Evolutionary conservation across 2,888 invertebrate genomes (phyloP).

Genomic region (Tinea semifulvella): DNA sequence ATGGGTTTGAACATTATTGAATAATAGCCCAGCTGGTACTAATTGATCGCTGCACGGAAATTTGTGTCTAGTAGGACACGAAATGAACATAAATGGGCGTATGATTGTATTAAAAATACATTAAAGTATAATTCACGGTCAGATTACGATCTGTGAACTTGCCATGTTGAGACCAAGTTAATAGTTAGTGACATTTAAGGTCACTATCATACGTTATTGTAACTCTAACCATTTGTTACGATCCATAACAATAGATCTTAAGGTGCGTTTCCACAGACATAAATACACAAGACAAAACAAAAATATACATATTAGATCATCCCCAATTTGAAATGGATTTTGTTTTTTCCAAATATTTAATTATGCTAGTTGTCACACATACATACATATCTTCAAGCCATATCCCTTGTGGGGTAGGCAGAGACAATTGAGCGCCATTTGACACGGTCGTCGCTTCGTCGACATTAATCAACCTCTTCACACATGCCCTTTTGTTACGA

Average conservation of each 20-base stretch:
- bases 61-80: background rate
- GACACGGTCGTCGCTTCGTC: too few species aligned
- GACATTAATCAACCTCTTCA: too few species aligned
- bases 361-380: too few species aligned
- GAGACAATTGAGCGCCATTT: too few species aligned
- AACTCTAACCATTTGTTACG: constrained; percentile 5
- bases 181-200: constrained; percentile 11
- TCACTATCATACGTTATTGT: constrained; percentile 10
- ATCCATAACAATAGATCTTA: background rate
- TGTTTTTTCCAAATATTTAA: too few species aligned
- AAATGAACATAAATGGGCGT: constrained; percentile 6
- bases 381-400: too few species aligned
- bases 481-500: too few species aligned
- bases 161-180: constrained; percentile 7
- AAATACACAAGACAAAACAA: too few species aligned
- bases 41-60: constrained; percentile 11
- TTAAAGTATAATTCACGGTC: constrained; percentile 12
- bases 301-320: too few species aligned
- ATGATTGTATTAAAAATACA: constrained; percentile 11
- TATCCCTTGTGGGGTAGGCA: too few species aligned
- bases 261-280: too few species aligned
- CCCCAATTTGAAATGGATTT: too few species aligned
- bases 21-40: background rate
- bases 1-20: background rate
- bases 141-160: constrained; percentile 1